phyloP scores from a whole-genome alignment of 2,888 invertebrate species.

The Cephus sareptanus region DNA sequence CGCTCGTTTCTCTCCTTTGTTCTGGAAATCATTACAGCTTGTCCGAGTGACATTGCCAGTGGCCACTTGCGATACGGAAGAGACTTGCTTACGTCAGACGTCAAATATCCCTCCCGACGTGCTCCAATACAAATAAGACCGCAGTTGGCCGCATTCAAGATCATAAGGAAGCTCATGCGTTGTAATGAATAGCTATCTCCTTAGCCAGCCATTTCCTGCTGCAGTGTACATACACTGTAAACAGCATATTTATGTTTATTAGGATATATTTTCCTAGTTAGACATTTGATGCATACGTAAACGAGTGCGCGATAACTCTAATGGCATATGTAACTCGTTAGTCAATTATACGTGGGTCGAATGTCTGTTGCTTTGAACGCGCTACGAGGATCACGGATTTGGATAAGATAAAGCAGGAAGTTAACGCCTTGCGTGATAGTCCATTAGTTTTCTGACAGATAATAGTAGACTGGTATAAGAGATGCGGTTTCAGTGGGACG shows the following conservation, averaged over 20 bases:
- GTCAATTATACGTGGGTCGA: neutral
- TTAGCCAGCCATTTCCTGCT: neutral
- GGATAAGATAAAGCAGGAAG: neutral
- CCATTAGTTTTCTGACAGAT: neutral
- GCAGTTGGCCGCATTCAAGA: neutral
- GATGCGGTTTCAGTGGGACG: neutral
- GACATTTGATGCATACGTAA: neutral
- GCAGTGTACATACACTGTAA: neutral
- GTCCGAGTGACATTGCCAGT: neutral
- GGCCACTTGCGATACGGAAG: neutral
- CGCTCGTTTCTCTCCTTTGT: conserved; percentile 29
- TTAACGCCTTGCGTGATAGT: neutral
- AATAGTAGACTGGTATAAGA: neutral
- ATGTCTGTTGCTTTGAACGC: neutral
- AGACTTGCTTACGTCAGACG: neutral
- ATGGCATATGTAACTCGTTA: neutral
- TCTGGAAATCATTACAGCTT: neutral
- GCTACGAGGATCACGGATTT: neutral
- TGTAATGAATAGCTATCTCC: neutral
- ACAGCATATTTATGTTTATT: neutral
- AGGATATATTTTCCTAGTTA: neutral
- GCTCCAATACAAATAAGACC: neutral
- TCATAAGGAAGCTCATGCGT: neutral
- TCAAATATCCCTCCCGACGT: neutral
- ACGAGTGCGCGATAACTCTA: neutral